These are phyloP conservation scores for Anas platyrhynchos DNA, from an alignment of 2,113 vertebrate genomes.

Conservation along the genomic window DNA sequence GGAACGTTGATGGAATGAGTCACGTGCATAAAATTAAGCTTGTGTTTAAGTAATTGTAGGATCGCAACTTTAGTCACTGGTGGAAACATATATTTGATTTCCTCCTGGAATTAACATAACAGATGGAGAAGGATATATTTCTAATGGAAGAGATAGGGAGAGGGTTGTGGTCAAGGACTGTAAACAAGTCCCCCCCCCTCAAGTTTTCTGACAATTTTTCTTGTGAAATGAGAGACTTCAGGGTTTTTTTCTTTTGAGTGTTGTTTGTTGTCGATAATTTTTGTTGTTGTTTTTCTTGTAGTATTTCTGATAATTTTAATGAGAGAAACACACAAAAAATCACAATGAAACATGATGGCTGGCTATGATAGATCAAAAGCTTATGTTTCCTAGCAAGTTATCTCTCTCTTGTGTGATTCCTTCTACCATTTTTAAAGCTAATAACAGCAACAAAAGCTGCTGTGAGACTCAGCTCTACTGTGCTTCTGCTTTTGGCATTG, in stretches of 20 bases:
- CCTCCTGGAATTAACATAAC: not conserved
- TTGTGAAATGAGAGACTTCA: not conserved
- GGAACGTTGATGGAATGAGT: constrained; percentile 20
- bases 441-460: not conserved
- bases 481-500: not conserved
- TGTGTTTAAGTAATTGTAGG: constrained; percentile 24
- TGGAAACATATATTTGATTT: constrained; percentile 24
- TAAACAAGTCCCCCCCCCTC: not conserved
- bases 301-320: not conserved
- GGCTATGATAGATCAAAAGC: not conserved
- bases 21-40: constrained; percentile 31
- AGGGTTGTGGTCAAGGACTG: not conserved
- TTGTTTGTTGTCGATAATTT: too few relatives aligned
- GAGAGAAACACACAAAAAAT: not conserved
- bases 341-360: not conserved
- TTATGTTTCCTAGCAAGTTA: not conserved
- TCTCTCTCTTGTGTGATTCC: not conserved
- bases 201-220: not conserved
- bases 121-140: not conserved
- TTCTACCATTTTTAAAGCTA: not conserved
- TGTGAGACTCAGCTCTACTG: not conserved
- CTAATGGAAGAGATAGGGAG: not conserved
- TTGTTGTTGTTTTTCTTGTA: not conserved
- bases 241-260: not conserved
- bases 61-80: constrained; percentile 15